phyloP scores from a whole-genome alignment of 2,888 invertebrate genomes.

The Pollenia angustigena region DNA sequence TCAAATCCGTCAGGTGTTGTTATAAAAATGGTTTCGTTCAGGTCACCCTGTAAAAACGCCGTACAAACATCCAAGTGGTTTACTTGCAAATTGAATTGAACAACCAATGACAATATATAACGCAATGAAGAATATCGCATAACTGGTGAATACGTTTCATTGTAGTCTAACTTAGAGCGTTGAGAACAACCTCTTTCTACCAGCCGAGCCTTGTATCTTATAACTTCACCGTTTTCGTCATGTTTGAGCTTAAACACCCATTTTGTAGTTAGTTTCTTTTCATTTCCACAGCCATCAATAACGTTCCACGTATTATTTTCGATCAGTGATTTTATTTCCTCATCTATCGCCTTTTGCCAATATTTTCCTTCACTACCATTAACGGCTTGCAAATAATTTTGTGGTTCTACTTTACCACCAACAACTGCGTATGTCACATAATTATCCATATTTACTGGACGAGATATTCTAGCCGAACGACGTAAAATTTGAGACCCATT shows the following conservation, averaged over 20 bases:
- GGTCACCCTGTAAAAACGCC: too few species aligned
- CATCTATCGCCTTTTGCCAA: not conserved
- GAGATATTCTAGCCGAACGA: not conserved
- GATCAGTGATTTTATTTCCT: not conserved
- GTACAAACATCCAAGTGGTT: not conserved
- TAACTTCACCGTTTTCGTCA: too few species aligned
- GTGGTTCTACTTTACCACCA: not conserved
- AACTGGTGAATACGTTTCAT: not conserved
- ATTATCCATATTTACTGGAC: slow-evolving; percentile 12
- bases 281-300: too few species aligned
- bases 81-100: not conserved
- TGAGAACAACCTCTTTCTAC: not conserved
- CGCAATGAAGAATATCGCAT: slow-evolving; percentile 3
- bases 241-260: too few species aligned
- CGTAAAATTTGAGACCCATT: not conserved
- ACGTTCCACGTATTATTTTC: slow-evolving; percentile 12
- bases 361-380: not conserved
- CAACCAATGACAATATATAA: not conserved
- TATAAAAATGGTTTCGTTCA: too few species aligned
- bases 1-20: too few species aligned
- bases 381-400: not conserved
- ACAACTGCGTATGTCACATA: not conserved
- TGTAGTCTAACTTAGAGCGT: not conserved
- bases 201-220: too few species aligned
- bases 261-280: too few species aligned